Percentiles rank a stretch among this genome's conserved stretches.
phyloP scores from a whole-genome alignment of 2,888 invertebrate species.

The Drosophila aldrichi region DNA sequence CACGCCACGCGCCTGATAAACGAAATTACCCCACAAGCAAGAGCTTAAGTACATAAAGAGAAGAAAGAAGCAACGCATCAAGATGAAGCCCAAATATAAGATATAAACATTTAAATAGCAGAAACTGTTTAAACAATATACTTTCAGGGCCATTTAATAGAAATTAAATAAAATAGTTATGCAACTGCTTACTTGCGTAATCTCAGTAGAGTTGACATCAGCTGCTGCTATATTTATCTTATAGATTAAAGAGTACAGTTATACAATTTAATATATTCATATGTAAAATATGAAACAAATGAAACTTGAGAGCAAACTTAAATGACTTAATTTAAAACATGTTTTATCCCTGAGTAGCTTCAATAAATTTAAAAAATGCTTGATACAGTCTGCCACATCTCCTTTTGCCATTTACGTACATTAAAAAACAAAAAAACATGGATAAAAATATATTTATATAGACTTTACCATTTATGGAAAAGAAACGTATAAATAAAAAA shows the following conservation, averaged over 20 bases:
- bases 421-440: no score
- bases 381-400: no score
- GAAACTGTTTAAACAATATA: not conserved
- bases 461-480: no score
- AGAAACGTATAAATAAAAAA: no score
- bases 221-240: not conserved
- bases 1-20: constrained; percentile 57
- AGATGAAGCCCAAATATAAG: constrained; percentile 4
- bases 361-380: no score
- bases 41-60: constrained; percentile 34
- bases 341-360: no score
- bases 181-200: not conserved
- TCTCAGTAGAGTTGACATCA: not conserved
- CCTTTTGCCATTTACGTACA: no score
- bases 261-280: no score
- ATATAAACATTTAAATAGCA: constrained; percentile 3
- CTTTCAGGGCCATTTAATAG: not conserved
- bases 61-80: constrained; percentile 1
- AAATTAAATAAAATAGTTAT: not conserved
- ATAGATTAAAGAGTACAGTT: not conserved
- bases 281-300: no score
- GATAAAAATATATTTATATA: no score
- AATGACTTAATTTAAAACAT: no score
- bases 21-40: constrained; percentile 22
- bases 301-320: no score